phyloP scores from a whole-genome alignment of 2,797 vertebrate species.

The Silurus aristotelis region DNA sequence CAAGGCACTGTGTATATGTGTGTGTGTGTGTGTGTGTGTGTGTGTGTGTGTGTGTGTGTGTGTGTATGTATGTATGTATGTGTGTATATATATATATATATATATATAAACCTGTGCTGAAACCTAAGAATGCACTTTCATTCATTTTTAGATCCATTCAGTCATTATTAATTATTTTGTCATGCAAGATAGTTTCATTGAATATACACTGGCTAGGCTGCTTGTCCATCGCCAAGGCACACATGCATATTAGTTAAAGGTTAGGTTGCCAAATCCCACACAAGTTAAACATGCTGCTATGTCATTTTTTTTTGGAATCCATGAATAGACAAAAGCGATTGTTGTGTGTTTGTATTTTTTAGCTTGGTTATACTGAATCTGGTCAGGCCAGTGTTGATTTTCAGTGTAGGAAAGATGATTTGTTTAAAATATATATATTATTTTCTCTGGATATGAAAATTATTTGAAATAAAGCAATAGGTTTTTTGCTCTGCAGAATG shows the following conservation, averaged over 20 bases:
- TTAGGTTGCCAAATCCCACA: background rate
- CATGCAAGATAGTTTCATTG: background rate
- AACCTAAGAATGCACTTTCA: background rate
- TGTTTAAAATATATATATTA: background rate
- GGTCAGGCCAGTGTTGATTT: background rate
- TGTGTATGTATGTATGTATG: too few relatives aligned
- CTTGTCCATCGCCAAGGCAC: too few relatives aligned
- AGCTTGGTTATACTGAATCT: background rate
- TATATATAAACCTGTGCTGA: too few relatives aligned
- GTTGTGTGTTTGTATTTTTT: background rate
- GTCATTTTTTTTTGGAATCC: background rate
- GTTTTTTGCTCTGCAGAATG: conserved; percentile 86
- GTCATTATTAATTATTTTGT: background rate
- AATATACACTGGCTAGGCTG: too few relatives aligned
- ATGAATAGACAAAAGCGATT: background rate
- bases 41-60: too few relatives aligned
- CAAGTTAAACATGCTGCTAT: background rate
- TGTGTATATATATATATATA: too few relatives aligned
- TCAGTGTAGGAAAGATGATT: background rate
- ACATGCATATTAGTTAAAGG: too few relatives aligned
- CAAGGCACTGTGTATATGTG: too few relatives aligned
- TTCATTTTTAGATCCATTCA: background rate
- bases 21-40: too few relatives aligned
- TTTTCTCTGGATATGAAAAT: background rate
- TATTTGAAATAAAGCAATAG: background rate